A percentile compares a stretch with the other conserved stretches of the same genome.
Conservation (phyloP, 1,140 invertebrate species). For the Gryllus bimaculatus region DNA sequence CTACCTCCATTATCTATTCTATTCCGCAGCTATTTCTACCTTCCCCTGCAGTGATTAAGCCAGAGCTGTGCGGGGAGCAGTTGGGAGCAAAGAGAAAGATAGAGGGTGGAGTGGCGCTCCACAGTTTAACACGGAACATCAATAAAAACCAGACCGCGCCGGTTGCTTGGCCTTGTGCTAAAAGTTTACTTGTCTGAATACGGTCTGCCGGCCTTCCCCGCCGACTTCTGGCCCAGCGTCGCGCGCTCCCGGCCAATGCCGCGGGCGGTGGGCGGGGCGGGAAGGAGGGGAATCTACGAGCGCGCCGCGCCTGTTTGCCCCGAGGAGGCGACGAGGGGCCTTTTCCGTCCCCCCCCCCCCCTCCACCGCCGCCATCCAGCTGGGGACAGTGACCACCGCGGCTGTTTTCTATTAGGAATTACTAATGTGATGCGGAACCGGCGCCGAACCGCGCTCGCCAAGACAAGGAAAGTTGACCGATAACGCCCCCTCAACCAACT, state of each 20-base stretch:
- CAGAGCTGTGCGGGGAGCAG: not conserved
- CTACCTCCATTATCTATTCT: too few species aligned
- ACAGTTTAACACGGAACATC: not conserved
- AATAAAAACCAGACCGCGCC: constrained; percentile 3
- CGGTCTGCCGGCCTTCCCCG: not conserved
- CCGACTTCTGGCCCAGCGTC: not conserved
- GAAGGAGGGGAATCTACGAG: too few species aligned
- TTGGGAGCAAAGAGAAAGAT: not conserved
- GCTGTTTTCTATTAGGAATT: not conserved
- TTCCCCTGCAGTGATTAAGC: not conserved
- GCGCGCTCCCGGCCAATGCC: too few species aligned
- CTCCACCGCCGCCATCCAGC: not conserved
- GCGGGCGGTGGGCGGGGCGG: too few species aligned
- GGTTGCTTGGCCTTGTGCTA: not conserved
- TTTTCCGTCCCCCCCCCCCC: not conserved
- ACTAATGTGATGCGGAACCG: not conserved
- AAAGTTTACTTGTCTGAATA: not conserved
- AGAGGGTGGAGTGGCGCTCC: not conserved
- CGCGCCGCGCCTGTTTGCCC: too few species aligned
- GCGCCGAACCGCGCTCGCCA: not conserved
- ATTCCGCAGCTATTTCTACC: too few species aligned
- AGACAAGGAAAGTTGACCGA: not conserved
- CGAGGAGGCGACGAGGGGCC: too few species aligned
- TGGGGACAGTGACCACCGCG: not conserved
- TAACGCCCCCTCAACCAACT: not conserved